Conservation (phyloP, 1,140 invertebrate genomes). For the Bombus consobrinus region DNA sequence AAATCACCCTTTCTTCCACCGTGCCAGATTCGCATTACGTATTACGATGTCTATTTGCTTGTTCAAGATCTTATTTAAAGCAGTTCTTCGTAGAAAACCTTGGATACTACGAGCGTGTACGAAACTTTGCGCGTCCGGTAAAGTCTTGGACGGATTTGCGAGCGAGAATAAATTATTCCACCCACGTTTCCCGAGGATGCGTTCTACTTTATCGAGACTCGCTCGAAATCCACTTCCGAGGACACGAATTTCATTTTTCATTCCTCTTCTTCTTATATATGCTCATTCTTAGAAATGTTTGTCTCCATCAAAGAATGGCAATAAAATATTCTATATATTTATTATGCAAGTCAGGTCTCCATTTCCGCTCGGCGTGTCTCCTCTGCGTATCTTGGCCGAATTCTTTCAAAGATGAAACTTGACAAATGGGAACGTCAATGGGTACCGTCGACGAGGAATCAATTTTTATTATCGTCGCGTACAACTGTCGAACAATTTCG, state of each 20-base stretch:
- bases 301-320: background rate
- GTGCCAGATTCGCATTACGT: background rate
- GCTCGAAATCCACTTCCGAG: background rate
- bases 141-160: slow-evolving; percentile 31
- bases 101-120: background rate
- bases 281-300: too few relatives aligned
- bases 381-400: too few relatives aligned
- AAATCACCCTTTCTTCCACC: background rate
- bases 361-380: too few relatives aligned
- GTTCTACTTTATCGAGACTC: background rate
- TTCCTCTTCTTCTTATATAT: background rate
- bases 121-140: background rate
- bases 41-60: background rate
- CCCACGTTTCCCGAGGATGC: slow-evolving; percentile 22
- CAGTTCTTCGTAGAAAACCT: background rate
- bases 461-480: background rate
- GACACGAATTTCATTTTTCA: background rate
- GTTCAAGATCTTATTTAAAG: slow-evolving; percentile 23
- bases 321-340: background rate
- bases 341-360: background rate
- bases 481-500: slow-evolving; percentile 36
- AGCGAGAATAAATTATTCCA: slow-evolving; percentile 44
- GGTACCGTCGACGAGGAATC: background rate
- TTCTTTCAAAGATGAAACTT: background rate
- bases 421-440: background rate